These are phyloP conservation scores for Selene dorsalis DNA, from an alignment of 2,797 vertebrate species.

Conservation along the genomic window DNA sequence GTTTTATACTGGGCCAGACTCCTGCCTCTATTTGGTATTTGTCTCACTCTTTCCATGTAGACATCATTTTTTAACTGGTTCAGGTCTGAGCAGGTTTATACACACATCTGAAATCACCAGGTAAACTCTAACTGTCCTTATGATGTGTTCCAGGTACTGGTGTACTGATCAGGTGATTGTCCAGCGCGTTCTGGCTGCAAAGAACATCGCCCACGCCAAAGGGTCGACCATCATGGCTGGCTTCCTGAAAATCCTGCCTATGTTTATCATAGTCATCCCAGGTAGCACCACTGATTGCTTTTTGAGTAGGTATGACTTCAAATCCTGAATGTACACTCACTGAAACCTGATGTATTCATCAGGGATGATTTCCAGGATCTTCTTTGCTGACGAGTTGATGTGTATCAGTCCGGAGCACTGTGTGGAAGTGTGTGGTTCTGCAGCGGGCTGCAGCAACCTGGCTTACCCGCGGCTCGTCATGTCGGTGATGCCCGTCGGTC, in stretches of 20 bases:
- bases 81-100: neutral
- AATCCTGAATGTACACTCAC: neutral
- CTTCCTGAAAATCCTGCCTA: conserved; percentile 93
- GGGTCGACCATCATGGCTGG: conserved; percentile 95
- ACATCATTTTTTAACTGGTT: neutral
- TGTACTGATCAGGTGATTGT: conserved; percentile 97
- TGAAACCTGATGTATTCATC: neutral
- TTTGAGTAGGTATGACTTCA: neutral
- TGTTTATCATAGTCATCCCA: conserved; percentile 97
- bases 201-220: conserved; percentile 94
- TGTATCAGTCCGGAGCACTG: conserved; percentile 97
- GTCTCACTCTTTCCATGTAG: neutral
- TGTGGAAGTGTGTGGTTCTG: conserved; percentile 90
- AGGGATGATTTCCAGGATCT: conserved; percentile 94
- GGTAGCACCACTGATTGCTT: conserved; percentile 62
- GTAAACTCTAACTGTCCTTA: neutral
- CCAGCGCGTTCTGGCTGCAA: conserved; percentile 93
- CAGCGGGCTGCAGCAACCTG: conserved; percentile 94
- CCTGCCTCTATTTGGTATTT: conserved; percentile 94
- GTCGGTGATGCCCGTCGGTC: conserved; percentile 92
- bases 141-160: conserved; percentile 82
- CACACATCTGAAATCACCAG: too few species aligned
- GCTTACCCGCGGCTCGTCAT: conserved; percentile 95
- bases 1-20: conserved; percentile 94
- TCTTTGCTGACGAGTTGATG: conserved; percentile 90